Evolutionary conservation across 2,113 vertebrate species (phyloP).

Genomic region (Falco punctatus): DNA sequence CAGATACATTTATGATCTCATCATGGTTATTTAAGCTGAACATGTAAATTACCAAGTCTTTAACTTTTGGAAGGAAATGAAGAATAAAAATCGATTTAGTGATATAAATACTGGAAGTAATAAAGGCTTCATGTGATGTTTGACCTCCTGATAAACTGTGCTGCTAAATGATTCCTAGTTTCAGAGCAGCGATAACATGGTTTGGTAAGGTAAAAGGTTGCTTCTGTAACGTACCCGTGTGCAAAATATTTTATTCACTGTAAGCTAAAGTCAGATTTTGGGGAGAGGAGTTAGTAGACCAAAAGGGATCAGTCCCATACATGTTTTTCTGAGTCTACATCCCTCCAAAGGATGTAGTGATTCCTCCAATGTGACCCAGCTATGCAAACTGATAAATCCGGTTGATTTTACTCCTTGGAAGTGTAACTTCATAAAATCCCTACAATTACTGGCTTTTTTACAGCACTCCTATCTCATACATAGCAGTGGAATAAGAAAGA

Average conservation of each 20-base stretch:
- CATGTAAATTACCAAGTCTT: not conserved
- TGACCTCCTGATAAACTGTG: not conserved
- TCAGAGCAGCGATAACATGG: not conserved
- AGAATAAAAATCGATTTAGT: conserved; percentile 39
- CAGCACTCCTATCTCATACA: not conserved
- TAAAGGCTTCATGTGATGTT: not conserved
- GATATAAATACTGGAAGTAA: conserved; percentile 33
- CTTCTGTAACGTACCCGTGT: not conserved
- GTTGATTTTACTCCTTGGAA: not conserved
- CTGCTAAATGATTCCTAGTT: not conserved
- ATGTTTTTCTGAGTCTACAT: not conserved
- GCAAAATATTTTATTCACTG: not conserved
- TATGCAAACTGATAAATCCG: not conserved
- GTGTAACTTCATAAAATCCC: not conserved
- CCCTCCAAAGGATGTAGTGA: not conserved
- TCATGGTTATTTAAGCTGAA: not conserved
- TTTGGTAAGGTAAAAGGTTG: not conserved
- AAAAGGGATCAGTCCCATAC: not conserved
- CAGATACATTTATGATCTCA: not conserved
- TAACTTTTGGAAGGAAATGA: conserved; percentile 1
- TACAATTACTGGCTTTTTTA: not conserved
- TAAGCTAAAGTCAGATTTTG: not conserved
- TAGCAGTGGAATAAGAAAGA: not conserved
- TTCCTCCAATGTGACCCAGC: not conserved
- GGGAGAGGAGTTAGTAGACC: not conserved